Evolutionary conservation across 2,113 vertebrate species (phyloP).

Genomic region (Hemicordylus capensis): DNA sequence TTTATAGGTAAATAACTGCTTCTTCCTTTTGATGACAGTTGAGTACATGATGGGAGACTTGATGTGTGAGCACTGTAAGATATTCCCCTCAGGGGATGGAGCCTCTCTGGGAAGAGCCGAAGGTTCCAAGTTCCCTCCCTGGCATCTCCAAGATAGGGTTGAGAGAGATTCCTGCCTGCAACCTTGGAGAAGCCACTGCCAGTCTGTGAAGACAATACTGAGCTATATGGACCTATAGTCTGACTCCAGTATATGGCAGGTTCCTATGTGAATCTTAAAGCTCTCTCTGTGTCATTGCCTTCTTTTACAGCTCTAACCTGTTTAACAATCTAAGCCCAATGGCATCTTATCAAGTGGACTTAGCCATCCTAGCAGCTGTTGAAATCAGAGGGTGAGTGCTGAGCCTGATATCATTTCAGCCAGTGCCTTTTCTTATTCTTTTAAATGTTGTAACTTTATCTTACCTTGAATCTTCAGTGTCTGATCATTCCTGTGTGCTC

Average conservation of each 20-base stretch:
- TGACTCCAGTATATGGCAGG: too few species aligned
- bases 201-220: too few species aligned
- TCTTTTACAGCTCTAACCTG: conserved; percentile 88
- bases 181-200: too few species aligned
- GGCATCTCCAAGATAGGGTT: too few species aligned
- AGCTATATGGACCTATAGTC: too few species aligned
- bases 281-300: not conserved
- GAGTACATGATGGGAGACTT: not conserved
- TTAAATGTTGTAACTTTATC: not conserved
- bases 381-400: conserved; percentile 91
- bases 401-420: not conserved
- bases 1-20: not conserved
- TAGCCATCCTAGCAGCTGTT: conserved; percentile 89
- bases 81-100: too few species aligned
- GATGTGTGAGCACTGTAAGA: too few species aligned
- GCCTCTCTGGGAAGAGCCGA: too few species aligned
- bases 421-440: not conserved
- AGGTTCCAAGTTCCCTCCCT: too few species aligned
- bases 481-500: conserved; percentile 10
- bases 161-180: too few species aligned
- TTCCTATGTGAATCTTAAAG: not conserved
- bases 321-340: conserved; percentile 86
- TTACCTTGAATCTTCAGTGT: not conserved
- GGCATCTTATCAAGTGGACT: conserved; percentile 82
- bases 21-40: not conserved